Evolutionary conservation across 2,797 vertebrate genomes (phyloP).

Genomic region (Hirundo rustica): DNA sequence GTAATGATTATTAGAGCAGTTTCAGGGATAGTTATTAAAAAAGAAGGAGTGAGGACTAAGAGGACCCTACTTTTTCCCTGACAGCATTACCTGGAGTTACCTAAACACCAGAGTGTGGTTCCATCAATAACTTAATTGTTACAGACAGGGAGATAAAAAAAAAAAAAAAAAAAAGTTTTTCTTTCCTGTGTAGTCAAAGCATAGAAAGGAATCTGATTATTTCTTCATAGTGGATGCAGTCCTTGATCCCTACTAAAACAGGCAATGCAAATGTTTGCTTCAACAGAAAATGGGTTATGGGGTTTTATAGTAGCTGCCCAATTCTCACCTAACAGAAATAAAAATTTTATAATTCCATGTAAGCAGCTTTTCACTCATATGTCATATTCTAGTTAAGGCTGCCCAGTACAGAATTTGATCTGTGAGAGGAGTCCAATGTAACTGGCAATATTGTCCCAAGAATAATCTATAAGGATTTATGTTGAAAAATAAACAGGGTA

Average conservation of each 20-base stretch:
- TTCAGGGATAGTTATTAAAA: not conserved
- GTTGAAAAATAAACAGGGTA: not conserved
- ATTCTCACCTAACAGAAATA: not conserved
- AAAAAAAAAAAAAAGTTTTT: not conserved
- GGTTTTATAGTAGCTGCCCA: not conserved
- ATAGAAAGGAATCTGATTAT: not conserved
- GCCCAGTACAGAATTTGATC: not conserved
- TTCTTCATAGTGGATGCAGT: not conserved
- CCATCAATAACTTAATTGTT: not conserved
- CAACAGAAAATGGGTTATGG: not conserved
- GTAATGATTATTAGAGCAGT: not conserved
- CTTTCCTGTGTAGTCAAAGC: not conserved
- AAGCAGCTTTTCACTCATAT: not conserved
- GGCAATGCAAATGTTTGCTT: not conserved
- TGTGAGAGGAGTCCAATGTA: not conserved
- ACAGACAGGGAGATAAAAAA: rapidly evolving
- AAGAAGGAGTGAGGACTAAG: not conserved
- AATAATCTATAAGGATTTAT: not conserved
- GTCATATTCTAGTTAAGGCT: not conserved
- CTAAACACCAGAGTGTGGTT: not conserved
- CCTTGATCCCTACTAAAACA: not conserved
- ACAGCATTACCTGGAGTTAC: not conserved
- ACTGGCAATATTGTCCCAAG: not conserved
- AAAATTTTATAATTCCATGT: not conserved
- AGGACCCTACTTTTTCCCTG: not conserved